phyloP scores from a whole-genome alignment of 1,140 invertebrate genomes.

The Drosophila simulans region DNA sequence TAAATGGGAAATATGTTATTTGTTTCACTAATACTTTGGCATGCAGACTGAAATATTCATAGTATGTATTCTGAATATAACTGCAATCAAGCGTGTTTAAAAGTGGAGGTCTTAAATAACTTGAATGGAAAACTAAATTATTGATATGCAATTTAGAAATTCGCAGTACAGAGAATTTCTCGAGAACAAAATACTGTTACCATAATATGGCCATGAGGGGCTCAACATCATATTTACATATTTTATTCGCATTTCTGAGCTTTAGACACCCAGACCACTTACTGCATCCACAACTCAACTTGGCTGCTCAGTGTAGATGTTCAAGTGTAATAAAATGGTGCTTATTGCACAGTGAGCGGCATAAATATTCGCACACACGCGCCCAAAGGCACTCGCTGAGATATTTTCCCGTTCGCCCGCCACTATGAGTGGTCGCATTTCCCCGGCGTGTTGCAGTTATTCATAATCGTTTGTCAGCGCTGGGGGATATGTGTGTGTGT shows the following conservation, averaged over 20 bases:
- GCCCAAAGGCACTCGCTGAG: conserved; percentile 12
- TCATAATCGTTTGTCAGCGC: conserved; percentile 75
- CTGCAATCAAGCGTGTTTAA: too few relatives aligned
- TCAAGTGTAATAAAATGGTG: conserved; percentile 65
- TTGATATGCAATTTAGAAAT: too few relatives aligned
- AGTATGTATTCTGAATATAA: background rate
- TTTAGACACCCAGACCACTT: background rate
- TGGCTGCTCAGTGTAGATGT: conserved; percentile 41
- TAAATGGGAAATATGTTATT: background rate
- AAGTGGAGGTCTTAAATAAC: too few relatives aligned
- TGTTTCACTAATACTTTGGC: too few relatives aligned
- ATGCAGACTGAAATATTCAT: too few relatives aligned
- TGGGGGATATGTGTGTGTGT: conserved; percentile 1
- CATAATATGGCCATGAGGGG: too few relatives aligned
- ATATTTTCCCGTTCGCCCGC: conserved; percentile 11
- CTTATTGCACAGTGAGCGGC: conserved; percentile 59
- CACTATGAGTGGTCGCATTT: conserved; percentile 32
- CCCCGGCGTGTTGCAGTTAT: conserved; percentile 51
- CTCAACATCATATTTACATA: too few relatives aligned
- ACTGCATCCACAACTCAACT: conserved; percentile 22
- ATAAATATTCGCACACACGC: conserved; percentile 50
- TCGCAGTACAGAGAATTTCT: too few relatives aligned
- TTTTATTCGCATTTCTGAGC: background rate
- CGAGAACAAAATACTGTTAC: too few relatives aligned
- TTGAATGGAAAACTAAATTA: too few relatives aligned